Base-by-base conservation (phyloP, 1,140 invertebrate genomes). In the Diachasmimorpha longicaudata region DNA sequence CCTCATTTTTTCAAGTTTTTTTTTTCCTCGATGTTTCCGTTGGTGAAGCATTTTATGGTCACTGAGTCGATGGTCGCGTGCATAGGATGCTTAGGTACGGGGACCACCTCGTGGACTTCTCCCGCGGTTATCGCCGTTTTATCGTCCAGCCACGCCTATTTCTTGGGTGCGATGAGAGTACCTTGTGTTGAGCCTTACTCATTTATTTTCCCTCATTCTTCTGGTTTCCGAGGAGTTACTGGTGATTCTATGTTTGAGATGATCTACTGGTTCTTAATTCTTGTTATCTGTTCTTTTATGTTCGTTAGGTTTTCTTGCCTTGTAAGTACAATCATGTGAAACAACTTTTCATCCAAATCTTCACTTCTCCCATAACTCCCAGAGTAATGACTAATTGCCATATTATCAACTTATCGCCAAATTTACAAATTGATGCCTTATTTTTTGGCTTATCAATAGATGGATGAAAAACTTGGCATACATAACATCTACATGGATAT, bases 71-170 rank as follows among this genome's bases (percentile, higher is more conserved):
- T 52, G 52, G 68, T 76, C 69, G 74, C 69, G 74, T 71, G 74
- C 69, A 76, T 71, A 71, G 69, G 69, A 70, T 48, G 23, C 42
- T 74, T 68, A 48, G 63, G 72, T 39, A n/a, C 21, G 23, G 36
- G 42, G 74, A 76, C 74, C 74, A 76, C 74, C 68, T 69, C 63
- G 74, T 31, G 55, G 70, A 76, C 46, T 63, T 63, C 23, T 52
- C 46, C 23, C 25, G 23, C 31, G 52, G 67, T 76, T 71, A 71
- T 76, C 68, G 74, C 69, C 39, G 25, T 76, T 76, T 76, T 76
- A 76, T 76, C 74, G 69, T 67, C 63, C 37, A n/a, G 25, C 74
- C 69, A 76, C 69, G 74, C 69, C 69, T 76, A 37, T 71, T 55
- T 37, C 16, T 42, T 67, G 36, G 37, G 48, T 46, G 52, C 73